These are phyloP conservation scores for Drosophila bipectinata DNA, from an alignment of 1,140 invertebrate genomes.

Conservation along the genomic window DNA sequence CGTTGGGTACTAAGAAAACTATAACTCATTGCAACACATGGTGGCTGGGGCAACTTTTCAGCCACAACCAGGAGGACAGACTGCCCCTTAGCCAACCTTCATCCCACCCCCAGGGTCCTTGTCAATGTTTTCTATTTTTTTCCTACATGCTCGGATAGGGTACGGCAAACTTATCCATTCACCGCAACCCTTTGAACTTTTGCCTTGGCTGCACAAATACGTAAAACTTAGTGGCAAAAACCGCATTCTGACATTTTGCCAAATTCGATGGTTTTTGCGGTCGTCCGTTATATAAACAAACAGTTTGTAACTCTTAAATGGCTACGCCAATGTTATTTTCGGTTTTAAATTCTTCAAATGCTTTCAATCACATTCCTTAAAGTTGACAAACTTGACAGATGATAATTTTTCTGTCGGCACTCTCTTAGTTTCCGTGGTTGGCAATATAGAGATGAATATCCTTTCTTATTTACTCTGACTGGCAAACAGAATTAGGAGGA, in stretches of 20 bases:
- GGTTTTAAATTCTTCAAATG: neutral
- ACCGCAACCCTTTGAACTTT: constrained; percentile 77
- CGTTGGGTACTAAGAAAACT: constrained; percentile 43
- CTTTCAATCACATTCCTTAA: neutral
- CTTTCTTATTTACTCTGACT: constrained; percentile 9
- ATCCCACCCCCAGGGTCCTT: constrained; percentile 7
- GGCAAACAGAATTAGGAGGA: constrained; percentile 15
- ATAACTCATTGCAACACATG: constrained; percentile 81
- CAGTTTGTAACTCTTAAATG: constrained; percentile 6
- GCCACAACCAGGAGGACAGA: constrained; percentile 17
- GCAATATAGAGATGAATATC: neutral
- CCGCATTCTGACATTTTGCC: constrained; percentile 81
- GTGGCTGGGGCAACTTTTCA: constrained; percentile 70
- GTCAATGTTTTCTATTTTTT: constrained; percentile 52
- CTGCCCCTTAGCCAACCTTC: constrained; percentile 1
- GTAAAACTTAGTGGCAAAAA: constrained; percentile 67
- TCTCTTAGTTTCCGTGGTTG: constrained; percentile 4
- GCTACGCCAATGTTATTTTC: neutral
- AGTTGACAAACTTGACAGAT: neutral
- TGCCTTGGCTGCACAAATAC: constrained; percentile 47
- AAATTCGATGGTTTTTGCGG: constrained; percentile 71
- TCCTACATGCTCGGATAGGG: constrained; percentile 11
- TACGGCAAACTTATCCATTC: constrained; percentile 71
- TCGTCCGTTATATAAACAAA: constrained; percentile 46
- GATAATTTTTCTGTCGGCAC: too few relatives aligned